These are phyloP conservation scores for Cottus gobio DNA, from an alignment of 2,113 vertebrate genomes.

Conservation along the genomic window DNA sequence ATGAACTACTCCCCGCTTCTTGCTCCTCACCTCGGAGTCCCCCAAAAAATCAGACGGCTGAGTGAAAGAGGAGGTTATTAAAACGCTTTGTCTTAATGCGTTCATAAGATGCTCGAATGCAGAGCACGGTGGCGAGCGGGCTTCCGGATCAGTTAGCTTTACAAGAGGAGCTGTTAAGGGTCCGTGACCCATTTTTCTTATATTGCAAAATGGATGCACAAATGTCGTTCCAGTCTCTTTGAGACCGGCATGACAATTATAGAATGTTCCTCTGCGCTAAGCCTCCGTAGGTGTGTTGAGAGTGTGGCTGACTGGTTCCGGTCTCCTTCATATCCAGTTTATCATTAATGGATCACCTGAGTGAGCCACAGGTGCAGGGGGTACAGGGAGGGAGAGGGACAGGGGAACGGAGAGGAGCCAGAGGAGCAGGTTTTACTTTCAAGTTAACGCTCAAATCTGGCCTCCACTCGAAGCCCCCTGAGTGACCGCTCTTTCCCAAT, in stretches of 20 bases:
- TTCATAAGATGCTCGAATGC: constrained; percentile 78
- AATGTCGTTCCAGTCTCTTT: constrained; percentile 64
- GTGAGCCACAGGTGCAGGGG: constrained; percentile 32
- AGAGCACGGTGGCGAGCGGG: constrained; percentile 55
- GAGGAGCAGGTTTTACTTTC: constrained; percentile 11
- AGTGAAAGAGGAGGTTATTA: constrained; percentile 79
- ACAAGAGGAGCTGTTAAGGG: constrained; percentile 64
- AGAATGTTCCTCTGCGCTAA: constrained; percentile 73
- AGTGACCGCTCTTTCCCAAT: constrained; percentile 10
- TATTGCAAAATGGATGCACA: constrained; percentile 70
- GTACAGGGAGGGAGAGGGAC: constrained; percentile 7
- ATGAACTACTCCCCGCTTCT: constrained; percentile 65
- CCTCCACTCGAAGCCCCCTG: constrained; percentile 18
- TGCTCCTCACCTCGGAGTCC: constrained; percentile 62
- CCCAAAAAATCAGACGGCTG: constrained; percentile 54
- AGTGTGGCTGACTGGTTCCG: constrained; percentile 66
- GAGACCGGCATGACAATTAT: constrained; percentile 68
- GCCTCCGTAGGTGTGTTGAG: constrained; percentile 68
- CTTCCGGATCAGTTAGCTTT: constrained; percentile 83
- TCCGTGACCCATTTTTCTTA: constrained; percentile 79
- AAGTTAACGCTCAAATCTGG: constrained; percentile 26
- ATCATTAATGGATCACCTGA: constrained; percentile 70
- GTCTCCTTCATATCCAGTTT: constrained; percentile 72
- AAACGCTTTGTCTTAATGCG: constrained; percentile 81
- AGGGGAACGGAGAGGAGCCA: neutral